Base-by-base conservation (phyloP, 2,113 vertebrate species). In the Tetrao urogallus region DNA sequence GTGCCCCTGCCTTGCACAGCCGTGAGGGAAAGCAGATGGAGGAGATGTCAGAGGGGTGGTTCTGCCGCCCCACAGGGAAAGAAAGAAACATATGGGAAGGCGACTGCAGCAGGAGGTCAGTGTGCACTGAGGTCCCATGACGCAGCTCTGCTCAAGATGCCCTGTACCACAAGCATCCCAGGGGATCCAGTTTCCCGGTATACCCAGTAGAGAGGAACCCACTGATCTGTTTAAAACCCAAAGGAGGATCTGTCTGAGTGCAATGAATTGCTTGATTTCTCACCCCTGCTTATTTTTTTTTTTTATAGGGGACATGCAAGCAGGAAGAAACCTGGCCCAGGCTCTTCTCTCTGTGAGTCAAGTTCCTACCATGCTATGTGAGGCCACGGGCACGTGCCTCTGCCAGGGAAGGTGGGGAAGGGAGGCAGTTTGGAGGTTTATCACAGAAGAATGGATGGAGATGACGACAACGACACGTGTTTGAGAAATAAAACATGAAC, bases 381-480 rank as follows among this genome's bases (percentile, higher is more conserved):
- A 9, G 18, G 27, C 24, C 21, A 43, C 0, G 0, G 90, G 81
- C 27, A 75, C 1, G 0, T 56, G 47, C 36, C 66, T 52, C 57
- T 92, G 91, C 81, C 90, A 90, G 82, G 91, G 45, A 69, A 95
- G 43, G 22, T 34, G 67, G 80, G 90, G 76, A 93, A 87, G 34
- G 64, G 66, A 82, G 90, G 66, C 50, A 47, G 89, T 92, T 95
- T 94, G 76, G 90, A 95, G 88, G 90, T 87, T 87, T 96, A 94
- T 88, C 82, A 85, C 16, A 7, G 28, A 92, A 97, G 92, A 79
- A 92, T 79, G 92, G 83, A 66, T 86, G 66, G 42, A 83, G 92
- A 96, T 93, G 97, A 96, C 61, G 83, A 94, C 90, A 81, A 60
- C 15, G 70, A 89, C 95, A 96, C 86, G 94, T 95, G 95, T 96